phyloP scores from a whole-genome alignment of 2,888 invertebrate genomes.

The Bursaphelenchus okinawaensis region DNA sequence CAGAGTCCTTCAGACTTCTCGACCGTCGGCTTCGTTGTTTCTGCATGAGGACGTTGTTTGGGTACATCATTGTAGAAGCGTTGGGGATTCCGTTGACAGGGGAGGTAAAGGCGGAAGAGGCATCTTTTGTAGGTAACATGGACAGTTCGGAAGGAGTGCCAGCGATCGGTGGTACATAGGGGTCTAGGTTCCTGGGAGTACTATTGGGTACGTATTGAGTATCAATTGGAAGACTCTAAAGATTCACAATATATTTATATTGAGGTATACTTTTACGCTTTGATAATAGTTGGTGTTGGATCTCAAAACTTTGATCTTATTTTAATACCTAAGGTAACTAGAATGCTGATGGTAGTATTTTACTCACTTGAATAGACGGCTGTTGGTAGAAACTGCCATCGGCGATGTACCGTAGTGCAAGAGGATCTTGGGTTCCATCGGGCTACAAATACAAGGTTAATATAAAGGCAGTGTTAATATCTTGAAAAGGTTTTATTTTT shows the following conservation, averaged over 20 bases:
- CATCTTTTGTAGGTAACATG: neutral
- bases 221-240: neutral
- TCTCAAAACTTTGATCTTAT: too few relatives aligned
- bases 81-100: neutral
- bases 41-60: neutral
- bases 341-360: too few relatives aligned
- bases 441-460: neutral
- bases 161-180: neutral
- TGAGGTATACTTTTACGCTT: too few relatives aligned
- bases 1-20: slow-evolving; percentile 23
- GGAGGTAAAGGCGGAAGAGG: neutral
- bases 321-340: too few relatives aligned
- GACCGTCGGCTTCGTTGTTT: slow-evolving; percentile 17
- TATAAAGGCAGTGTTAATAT: neutral
- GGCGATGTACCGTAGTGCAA: neutral
- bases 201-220: neutral
- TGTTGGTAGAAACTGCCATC: neutral
- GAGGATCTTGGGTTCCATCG: neutral
- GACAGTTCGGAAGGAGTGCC: neutral
- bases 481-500: too few relatives aligned
- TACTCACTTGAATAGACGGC: neutral
- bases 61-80: neutral
- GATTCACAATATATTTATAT: neutral
- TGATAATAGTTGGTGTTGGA: too few relatives aligned
- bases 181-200: neutral